Conservation (phyloP, 2,797 vertebrate genomes). For the Sebastes oblongus region DNA sequence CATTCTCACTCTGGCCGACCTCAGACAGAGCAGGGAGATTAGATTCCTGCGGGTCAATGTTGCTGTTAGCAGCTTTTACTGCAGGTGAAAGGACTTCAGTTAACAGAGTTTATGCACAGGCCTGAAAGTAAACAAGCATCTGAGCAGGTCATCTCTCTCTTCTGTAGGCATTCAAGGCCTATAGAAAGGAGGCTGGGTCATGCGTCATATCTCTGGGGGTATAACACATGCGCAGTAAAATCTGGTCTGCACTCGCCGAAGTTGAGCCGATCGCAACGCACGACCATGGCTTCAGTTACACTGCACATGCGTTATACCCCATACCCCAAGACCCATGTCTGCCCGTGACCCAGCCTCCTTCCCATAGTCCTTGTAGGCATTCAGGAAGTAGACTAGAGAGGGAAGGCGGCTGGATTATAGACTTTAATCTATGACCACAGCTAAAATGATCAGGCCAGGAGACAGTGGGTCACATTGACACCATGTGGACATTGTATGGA, state of each 20-base stretch:
- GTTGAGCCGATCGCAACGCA: too few species aligned
- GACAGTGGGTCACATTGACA: conserved; percentile 54
- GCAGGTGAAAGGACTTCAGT: conserved; percentile 49
- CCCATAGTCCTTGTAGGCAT: neutral
- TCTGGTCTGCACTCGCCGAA: too few species aligned
- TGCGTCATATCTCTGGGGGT: too few species aligned
- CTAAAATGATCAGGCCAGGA: conserved; percentile 61
- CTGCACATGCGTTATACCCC: too few species aligned
- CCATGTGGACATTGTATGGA: neutral
- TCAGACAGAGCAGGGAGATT: conserved; percentile 44
- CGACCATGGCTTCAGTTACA: too few species aligned
- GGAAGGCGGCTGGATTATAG: conserved; percentile 70
- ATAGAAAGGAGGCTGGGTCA: too few species aligned
- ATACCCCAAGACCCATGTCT: too few species aligned
- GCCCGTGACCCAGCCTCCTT: too few species aligned
- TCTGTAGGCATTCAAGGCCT: conserved; percentile 9
- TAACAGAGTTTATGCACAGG: conserved; percentile 15
- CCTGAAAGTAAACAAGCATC: conserved; percentile 57
- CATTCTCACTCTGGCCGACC: conserved; percentile 38
- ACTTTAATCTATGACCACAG: conserved; percentile 63
- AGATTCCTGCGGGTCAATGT: conserved; percentile 28
- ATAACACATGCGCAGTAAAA: too few species aligned
- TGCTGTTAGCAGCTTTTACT: conserved; percentile 16
- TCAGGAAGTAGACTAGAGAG: conserved; percentile 51
- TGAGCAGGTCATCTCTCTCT: conserved; percentile 44